phyloP scores from a whole-genome alignment of 2,113 vertebrate species.

The Carollia perspicillata region DNA sequence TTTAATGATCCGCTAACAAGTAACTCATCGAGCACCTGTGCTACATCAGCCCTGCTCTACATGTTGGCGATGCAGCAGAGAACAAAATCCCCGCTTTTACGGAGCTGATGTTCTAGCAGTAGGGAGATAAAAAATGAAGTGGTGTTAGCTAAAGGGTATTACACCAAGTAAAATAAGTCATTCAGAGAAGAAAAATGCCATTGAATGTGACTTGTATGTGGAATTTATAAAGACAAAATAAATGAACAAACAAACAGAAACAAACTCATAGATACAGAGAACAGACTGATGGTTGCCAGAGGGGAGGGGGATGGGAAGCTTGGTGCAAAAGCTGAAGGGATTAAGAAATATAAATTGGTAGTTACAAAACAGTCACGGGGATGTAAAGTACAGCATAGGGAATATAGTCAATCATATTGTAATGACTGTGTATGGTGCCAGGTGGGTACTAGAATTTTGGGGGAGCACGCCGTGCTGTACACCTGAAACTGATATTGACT shows the following conservation, averaged over 20 bases:
- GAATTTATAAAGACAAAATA: not conserved
- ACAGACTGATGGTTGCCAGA: not conserved
- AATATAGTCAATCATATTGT: not conserved
- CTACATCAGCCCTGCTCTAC: not conserved
- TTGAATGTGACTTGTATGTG: not conserved
- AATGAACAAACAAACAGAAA: not conserved
- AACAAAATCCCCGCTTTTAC: not conserved
- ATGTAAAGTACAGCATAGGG: not conserved
- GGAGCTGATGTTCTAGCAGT: not conserved
- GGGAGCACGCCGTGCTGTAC: not conserved
- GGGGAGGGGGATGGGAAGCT: not conserved
- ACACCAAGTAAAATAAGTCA: not conserved
- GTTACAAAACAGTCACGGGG: not conserved
- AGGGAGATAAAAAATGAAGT: not conserved
- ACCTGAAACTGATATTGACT: not conserved
- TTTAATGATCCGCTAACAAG: not conserved
- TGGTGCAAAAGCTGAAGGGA: not conserved
- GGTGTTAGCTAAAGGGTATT: not conserved
- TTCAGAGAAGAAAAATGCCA: not conserved
- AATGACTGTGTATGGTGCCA: not conserved
- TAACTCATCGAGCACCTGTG: not conserved
- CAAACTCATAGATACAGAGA: not conserved
- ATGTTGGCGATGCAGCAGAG: not conserved
- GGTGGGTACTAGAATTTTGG: not conserved
- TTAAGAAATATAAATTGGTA: not conserved